Evolutionary conservation across 2,797 vertebrate genomes (phyloP).

Genomic region (Oceanodroma leucorhoa): DNA sequence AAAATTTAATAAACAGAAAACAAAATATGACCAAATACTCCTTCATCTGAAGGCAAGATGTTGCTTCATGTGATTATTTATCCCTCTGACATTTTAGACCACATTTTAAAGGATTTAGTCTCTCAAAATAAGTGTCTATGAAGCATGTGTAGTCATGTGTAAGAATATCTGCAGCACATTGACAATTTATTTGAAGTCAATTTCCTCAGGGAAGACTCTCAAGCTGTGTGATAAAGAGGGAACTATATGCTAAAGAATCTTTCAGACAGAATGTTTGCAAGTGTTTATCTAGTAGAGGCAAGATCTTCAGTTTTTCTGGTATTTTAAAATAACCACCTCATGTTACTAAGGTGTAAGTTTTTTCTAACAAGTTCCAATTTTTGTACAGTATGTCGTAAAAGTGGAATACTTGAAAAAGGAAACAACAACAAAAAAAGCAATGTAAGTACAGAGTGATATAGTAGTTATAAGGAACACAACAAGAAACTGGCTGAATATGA

Average conservation of each 20-base stretch:
- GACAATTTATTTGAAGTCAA: neutral
- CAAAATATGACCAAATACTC: neutral
- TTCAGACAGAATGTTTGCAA: neutral
- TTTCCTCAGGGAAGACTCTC: neutral
- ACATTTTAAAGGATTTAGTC: neutral
- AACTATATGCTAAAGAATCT: neutral
- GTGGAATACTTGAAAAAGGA: neutral
- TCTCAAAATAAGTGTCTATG: neutral
- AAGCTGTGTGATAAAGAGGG: neutral
- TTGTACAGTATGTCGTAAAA: neutral
- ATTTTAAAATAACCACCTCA: neutral
- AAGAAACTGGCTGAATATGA: neutral
- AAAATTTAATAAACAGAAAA: neutral
- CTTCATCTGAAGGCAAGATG: neutral
- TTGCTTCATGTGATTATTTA: neutral
- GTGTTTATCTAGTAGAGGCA: neutral
- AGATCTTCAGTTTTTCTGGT: neutral
- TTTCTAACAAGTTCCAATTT: neutral
- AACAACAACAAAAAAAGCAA: neutral
- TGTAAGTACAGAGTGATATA: neutral
- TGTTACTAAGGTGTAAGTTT: neutral
- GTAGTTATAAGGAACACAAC: neutral
- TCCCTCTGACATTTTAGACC: neutral
- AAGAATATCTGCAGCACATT: neutral
- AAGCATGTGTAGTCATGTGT: neutral